Conservation (phyloP, 2,113 vertebrate genomes). For the Dasyprocta punctata region DNA sequence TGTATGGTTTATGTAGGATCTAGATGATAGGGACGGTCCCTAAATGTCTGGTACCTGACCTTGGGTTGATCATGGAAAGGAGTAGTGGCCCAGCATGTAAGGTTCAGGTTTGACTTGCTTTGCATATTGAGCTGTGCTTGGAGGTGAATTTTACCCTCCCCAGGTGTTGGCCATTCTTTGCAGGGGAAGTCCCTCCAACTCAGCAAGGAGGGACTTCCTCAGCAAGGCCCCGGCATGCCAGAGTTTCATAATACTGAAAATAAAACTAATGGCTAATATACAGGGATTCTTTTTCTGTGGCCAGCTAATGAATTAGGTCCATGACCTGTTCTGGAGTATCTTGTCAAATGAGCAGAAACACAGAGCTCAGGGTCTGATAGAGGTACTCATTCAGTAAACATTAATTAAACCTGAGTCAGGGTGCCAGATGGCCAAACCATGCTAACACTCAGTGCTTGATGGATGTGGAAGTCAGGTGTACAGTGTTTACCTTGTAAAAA, state of each 20-base stretch:
- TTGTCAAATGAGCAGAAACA: background rate
- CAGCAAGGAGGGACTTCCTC: too few relatives aligned
- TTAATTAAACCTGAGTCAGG: slow-evolving; percentile 61
- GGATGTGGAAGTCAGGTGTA: slow-evolving; percentile 19
- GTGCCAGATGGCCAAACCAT: slow-evolving; percentile 60
- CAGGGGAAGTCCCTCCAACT: background rate
- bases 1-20: background rate
- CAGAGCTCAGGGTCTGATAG: slow-evolving; percentile 11
- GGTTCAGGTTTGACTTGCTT: background rate
- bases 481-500: slow-evolving; percentile 25
- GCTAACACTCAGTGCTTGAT: background rate
- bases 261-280: background rate
- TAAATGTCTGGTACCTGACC: background rate
- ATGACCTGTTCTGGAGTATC: background rate
- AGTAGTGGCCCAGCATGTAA: background rate
- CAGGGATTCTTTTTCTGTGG: background rate
- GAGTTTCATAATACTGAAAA: background rate
- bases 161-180: background rate
- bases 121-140: background rate
- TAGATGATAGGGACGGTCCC: background rate
- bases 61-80: background rate
- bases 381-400: slow-evolving; percentile 42
- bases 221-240: background rate
- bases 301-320: slow-evolving; percentile 20
- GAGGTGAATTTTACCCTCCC: background rate